These are phyloP conservation scores for Nanger granti DNA, from an alignment of 2,113 vertebrate genomes.

Conservation along the genomic window DNA sequence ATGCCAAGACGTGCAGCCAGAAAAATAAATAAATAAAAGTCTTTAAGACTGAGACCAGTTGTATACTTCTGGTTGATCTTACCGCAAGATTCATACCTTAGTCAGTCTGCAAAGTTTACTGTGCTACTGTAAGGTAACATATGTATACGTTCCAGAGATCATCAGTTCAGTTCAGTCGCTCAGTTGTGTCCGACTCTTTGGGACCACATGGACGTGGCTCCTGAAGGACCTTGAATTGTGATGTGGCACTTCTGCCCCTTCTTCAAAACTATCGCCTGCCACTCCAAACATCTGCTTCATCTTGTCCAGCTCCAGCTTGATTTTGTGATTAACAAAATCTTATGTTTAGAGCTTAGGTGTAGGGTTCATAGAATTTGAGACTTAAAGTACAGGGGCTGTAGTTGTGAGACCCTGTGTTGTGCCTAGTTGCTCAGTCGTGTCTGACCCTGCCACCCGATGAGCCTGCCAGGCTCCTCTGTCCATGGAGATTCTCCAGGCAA, in stretches of 20 bases:
- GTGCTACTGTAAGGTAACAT: background rate
- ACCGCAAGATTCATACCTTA: background rate
- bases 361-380: background rate
- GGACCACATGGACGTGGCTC: background rate
- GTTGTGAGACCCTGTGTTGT: background rate
- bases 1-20: background rate
- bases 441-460: background rate
- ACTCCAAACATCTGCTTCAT: background rate
- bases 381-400: background rate
- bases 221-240: background rate
- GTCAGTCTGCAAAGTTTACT: background rate
- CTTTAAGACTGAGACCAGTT: background rate
- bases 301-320: background rate
- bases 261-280: background rate
- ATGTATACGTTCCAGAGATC: background rate
- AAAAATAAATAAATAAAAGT: background rate
- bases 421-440: background rate
- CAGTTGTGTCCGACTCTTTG: background rate
- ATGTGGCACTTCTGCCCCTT: background rate
- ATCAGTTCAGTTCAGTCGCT: background rate
- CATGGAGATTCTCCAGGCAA: background rate
- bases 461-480: background rate
- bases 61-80: background rate
- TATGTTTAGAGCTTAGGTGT: background rate
- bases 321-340: background rate